These are phyloP conservation scores for Elysia chlorotica DNA, from an alignment of 1,140 invertebrate genomes.

Conservation along the genomic window DNA sequence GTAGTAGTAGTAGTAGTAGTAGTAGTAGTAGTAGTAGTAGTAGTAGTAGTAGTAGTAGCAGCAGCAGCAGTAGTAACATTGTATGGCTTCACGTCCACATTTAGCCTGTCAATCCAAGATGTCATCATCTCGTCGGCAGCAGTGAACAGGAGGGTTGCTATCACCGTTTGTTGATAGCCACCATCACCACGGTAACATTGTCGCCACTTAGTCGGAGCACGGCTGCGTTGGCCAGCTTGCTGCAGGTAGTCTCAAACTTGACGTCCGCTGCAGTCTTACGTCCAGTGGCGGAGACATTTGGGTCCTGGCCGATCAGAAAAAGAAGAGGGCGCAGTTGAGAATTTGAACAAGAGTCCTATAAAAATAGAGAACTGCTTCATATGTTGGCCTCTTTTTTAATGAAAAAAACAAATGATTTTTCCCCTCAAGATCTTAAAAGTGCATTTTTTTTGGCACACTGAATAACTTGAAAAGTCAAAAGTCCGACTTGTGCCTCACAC, in stretches of 20 bases:
- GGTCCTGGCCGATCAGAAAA: background rate
- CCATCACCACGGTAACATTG: constrained; percentile 65
- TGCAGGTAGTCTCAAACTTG: constrained; percentile 54
- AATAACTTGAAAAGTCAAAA: background rate
- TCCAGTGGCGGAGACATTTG: constrained; percentile 21
- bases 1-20: too few species aligned
- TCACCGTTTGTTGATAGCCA: constrained; percentile 38
- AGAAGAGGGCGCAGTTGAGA: background rate
- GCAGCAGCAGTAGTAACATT: too few species aligned
- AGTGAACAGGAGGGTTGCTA: too few species aligned
- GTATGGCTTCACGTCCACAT: too few species aligned
- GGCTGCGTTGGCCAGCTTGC: constrained; percentile 61
- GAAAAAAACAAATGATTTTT: too few species aligned
- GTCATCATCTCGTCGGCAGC: too few species aligned
- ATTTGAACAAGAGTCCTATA: background rate
- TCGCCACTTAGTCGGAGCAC: constrained; percentile 64
- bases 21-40: too few species aligned
- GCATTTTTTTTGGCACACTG: background rate
- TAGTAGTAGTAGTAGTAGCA: too few species aligned
- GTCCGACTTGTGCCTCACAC: background rate
- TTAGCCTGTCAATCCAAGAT: too few species aligned
- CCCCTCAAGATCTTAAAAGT: background rate
- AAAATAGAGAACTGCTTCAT: background rate
- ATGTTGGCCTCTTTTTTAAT: too few species aligned
- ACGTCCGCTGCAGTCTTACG: constrained; percentile 35